Conservation (phyloP, 1,140 invertebrate species). For the Gonioctena quinquepunctata region DNA sequence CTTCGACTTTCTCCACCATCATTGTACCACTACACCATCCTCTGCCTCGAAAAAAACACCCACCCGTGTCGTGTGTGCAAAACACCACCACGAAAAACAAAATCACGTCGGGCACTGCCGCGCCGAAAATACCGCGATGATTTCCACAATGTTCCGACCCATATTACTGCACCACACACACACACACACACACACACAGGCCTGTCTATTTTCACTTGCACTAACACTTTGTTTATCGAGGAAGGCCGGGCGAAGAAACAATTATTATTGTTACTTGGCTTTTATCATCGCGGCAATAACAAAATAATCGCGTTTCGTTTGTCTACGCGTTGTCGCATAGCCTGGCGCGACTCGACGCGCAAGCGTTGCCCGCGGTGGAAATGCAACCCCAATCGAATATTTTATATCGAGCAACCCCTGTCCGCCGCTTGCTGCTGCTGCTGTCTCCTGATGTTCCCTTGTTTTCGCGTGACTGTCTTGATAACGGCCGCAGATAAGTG, state of each 20-base stretch:
- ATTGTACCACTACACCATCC: slow-evolving; percentile 15
- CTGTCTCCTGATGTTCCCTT: neutral
- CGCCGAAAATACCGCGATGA: neutral
- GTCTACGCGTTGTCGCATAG: neutral
- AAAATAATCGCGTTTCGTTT: neutral
- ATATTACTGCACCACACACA: neutral
- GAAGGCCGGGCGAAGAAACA: neutral
- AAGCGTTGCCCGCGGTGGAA: neutral
- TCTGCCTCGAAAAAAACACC: neutral
- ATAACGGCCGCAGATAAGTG: neutral
- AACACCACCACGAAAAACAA: slow-evolving; percentile 1
- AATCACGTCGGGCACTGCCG: neutral
- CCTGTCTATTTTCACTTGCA: neutral
- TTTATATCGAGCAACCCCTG: neutral
- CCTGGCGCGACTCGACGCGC: neutral
- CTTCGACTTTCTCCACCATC: slow-evolving; percentile 55
- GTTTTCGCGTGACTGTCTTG: neutral
- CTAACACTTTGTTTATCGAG: neutral
- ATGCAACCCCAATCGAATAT: neutral
- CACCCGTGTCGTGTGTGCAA: neutral
- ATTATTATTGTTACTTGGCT: neutral
- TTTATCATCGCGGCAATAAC: slow-evolving; percentile 1
- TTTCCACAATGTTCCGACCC: neutral
- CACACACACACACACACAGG: neutral
- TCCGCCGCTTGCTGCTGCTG: too few species aligned